phyloP scores from a whole-genome alignment of 2,113 vertebrate species.

The Desmodus rotundus region DNA sequence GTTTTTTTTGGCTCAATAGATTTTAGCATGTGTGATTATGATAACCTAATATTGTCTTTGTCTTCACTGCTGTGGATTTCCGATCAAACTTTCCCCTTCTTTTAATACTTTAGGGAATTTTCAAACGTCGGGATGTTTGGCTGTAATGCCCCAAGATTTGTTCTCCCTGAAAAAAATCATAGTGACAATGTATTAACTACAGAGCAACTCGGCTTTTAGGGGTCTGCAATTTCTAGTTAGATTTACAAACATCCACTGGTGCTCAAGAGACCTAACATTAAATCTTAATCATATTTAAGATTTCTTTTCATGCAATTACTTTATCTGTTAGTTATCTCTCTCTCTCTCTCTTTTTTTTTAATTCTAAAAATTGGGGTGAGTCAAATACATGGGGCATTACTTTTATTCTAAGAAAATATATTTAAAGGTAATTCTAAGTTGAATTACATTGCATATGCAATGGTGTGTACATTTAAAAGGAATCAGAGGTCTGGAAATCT shows the following conservation, averaged over 20 bases:
- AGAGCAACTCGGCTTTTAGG: conserved; percentile 98
- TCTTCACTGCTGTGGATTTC: conserved; percentile 99
- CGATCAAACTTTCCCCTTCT: conserved; percentile 99
- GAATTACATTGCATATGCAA: conserved; percentile 71
- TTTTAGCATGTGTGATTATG: conserved; percentile 91
- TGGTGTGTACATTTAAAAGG: conserved; percentile 75
- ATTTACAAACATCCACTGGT: conserved; percentile 78
- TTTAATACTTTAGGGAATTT: conserved; percentile 99
- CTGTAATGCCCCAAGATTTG: conserved; percentile 99
- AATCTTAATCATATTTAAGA: conserved; percentile 86
- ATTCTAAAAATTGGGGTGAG: conserved; percentile 83
- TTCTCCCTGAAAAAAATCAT: conserved; percentile 99
- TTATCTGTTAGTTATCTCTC: conserved; percentile 81
- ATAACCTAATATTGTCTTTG: conserved; percentile 99
- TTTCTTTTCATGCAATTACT: conserved; percentile 96
- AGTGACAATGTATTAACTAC: conserved; percentile 99
- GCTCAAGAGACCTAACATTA: conserved; percentile 86
- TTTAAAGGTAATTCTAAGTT: conserved; percentile 71
- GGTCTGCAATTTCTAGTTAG: conserved; percentile 93
- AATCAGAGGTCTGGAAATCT: conserved; percentile 70
- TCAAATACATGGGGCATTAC: conserved; percentile 98
- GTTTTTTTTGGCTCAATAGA: conserved; percentile 87
- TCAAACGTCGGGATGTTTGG: conserved; percentile 99
- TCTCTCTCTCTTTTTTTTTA: conserved; percentile 76
- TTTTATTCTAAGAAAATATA: conserved; percentile 84